Percentiles rank a stretch among this genome's conserved stretches.
Evolutionary conservation across 2,113 vertebrate species (phyloP).

Genomic region (Dasyurus viverrinus): DNA sequence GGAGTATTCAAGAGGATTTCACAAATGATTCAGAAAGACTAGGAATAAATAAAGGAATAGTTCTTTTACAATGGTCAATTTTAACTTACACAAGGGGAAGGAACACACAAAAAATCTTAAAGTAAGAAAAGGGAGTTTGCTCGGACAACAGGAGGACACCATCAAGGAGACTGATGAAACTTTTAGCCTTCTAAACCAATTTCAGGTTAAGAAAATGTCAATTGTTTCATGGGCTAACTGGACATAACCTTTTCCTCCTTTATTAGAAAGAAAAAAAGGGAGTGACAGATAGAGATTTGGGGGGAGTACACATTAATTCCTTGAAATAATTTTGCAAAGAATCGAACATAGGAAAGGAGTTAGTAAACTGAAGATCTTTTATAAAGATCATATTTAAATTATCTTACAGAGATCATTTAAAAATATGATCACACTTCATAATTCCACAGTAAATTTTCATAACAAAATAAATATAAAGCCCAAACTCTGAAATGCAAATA

Average conservation of each 20-base stretch:
- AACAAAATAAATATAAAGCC: slow-evolving; percentile 1
- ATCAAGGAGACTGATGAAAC: neutral
- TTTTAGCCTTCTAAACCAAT: neutral
- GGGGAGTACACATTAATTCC: neutral
- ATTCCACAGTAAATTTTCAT: slow-evolving; percentile 14
- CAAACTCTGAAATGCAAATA: slow-evolving; percentile 13
- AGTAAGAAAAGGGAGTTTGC: neutral
- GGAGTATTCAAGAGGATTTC: neutral
- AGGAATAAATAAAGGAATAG: neutral
- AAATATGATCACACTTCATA: neutral
- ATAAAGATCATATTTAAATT: neutral
- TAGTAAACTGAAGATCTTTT: neutral
- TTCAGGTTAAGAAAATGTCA: neutral
- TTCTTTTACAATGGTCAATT: neutral
- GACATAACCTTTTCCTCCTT: neutral
- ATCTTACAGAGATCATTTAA: neutral
- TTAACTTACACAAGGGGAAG: neutral
- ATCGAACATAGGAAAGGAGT: neutral
- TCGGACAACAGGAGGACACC: neutral
- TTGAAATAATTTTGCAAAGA: neutral
- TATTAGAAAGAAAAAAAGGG: neutral
- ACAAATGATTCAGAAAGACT: neutral
- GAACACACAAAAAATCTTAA: neutral
- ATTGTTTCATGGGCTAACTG: neutral
- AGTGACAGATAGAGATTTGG: neutral